Base-by-base conservation (phyloP, 2,797 vertebrate genomes). In the Phalloptychus januarius region DNA sequence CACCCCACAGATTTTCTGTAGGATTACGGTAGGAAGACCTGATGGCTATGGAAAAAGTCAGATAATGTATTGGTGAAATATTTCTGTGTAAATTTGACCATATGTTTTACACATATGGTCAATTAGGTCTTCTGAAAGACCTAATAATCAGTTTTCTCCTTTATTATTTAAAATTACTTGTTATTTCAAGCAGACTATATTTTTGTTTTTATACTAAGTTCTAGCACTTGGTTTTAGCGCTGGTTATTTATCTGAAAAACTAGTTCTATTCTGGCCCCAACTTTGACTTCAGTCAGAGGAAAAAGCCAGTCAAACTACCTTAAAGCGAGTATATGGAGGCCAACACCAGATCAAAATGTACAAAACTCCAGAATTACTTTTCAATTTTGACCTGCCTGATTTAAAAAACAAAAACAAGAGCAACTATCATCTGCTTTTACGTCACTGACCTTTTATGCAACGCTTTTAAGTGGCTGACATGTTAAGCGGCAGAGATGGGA, bases 401-500 rank as follows among this genome's bases (percentile, higher is more conserved):
- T 33, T 33, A 61, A 33, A 31, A 61, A 31, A 58, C 28, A 31
- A 58, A 16, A 58, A 61, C 56, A 61, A 7, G 56, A 33, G 28
- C 15, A 31, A 13, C 13, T 33, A 16, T 18, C 4, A 36, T 65
- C 0, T 8, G 8, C 61, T 8, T 20, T 36, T 18, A 36, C 61
- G 18, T 18, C 61, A 63, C 5, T 36, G 33, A 65, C 18, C 28
- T 58, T 58, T 65, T 25, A 40, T 67, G 2, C 1, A 20, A 36
- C 0, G 0, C 31, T 15, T 65, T 69, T 15, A 42, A 42, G 12
- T 40, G 23, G 38, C 42, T 45, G 7, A 70, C 25, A 45, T 45
- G 61, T 78, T 73, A 33, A 63, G 79, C 42, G 50, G 69, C 67
- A 42, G 58, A 72, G 50, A 81, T 38, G 36, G 77, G 63, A 63